Evolutionary conservation across 2,888 invertebrate genomes (phyloP).

Genomic region (Heteromurus nitidus): DNA sequence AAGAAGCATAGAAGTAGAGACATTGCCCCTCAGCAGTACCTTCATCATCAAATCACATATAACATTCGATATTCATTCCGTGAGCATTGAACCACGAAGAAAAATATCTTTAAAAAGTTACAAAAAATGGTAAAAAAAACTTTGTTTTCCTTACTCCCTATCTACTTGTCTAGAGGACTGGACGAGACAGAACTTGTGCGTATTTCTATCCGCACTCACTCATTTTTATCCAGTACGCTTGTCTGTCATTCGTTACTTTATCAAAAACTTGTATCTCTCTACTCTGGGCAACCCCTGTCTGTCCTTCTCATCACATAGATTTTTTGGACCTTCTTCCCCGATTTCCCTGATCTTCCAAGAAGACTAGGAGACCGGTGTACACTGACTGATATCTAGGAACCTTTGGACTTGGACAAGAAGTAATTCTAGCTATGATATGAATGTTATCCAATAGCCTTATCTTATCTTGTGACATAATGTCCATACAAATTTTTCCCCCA

Average conservation of each 20-base stretch:
- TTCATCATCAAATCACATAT: neutral
- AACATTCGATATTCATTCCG: constrained; percentile 17
- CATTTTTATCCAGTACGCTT: constrained; percentile 9
- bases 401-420: neutral
- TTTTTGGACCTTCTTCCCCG: constrained; percentile 26
- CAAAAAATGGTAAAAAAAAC: constrained; percentile 14
- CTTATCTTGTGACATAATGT: constrained; percentile 37
- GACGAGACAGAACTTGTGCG: neutral
- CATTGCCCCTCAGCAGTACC: too few species aligned
- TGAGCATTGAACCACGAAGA: constrained; percentile 15
- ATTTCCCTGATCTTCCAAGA: neutral
- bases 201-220: neutral
- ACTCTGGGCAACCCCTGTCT: neutral
- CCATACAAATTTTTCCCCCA: constrained; percentile 26
- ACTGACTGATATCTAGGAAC: neutral
- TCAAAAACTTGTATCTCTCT: constrained; percentile 25
- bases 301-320: constrained; percentile 10
- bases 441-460: constrained; percentile 31
- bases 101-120: neutral
- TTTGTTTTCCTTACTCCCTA: constrained; percentile 6
- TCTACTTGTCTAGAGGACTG: neutral
- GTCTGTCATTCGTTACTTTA: constrained; percentile 23
- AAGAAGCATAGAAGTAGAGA: too few species aligned
- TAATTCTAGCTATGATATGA: constrained; percentile 2
- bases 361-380: too few species aligned